These are phyloP conservation scores for Bellardia bayeri DNA, from an alignment of 2,888 invertebrate genomes.

Conservation along the genomic window DNA sequence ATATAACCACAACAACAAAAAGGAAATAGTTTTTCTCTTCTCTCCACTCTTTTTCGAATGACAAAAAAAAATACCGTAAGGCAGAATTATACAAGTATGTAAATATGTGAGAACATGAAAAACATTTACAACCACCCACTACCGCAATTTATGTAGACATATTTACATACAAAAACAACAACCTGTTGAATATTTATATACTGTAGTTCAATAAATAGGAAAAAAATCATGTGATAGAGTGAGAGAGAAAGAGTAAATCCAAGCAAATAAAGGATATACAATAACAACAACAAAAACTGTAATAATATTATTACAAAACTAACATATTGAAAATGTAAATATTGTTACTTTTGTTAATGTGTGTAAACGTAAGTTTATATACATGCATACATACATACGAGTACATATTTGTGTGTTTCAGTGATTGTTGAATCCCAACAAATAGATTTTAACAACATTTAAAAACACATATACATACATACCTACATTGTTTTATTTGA, in stretches of 20 bases:
- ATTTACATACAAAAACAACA: constrained; percentile 14
- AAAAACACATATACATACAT: no score
- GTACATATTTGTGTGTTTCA: not conserved
- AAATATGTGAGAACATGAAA: not conserved
- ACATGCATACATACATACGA: not conserved
- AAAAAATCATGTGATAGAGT: no score
- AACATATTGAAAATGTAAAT: constrained; percentile 66
- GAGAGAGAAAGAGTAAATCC: constrained; percentile 17
- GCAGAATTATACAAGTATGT: not conserved
- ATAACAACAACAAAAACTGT: constrained; percentile 14
- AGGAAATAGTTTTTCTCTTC: not conserved
- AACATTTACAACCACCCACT: not conserved
- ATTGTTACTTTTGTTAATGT: constrained; percentile 42
- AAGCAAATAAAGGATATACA: constrained; percentile 27
- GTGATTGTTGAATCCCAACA: constrained; percentile 6
- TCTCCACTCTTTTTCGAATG: not conserved
- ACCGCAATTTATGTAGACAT: not conserved
- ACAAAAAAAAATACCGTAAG: no score
- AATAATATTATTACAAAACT: constrained; percentile 60
- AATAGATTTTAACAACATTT: constrained; percentile 2
- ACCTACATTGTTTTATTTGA: not conserved
- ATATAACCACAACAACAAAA: not conserved
- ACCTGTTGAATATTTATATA: constrained; percentile 44
- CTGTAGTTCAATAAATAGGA: constrained; percentile 20
- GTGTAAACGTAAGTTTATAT: not conserved